Evolutionary conservation across 2,888 invertebrate genomes (phyloP), one percentile per base, ranked within the genome.

Genomic region (Eudasyphora cyanicolor): DNA sequence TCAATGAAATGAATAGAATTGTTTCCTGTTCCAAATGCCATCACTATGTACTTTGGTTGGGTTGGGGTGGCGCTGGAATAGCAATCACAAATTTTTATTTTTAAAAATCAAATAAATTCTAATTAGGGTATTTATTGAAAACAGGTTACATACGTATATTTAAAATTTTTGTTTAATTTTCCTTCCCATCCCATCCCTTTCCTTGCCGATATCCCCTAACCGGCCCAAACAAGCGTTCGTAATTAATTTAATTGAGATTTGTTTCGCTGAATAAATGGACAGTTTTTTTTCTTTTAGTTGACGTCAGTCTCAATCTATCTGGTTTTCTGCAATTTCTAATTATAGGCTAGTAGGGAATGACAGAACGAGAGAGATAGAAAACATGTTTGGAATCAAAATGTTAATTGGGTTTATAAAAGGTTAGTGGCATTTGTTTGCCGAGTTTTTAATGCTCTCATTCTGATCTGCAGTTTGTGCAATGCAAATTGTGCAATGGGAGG

Each of bases 361-460:
- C 14, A 38, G 12, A 69, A 17, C 54, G 38, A 21, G 21, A 21
- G 14, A 69, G 42, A 24, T n/a, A n/a, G n/a, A n/a, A n/a, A n/a
- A n/a, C n/a, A n/a, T n/a, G n/a, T n/a, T n/a, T n/a, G n/a, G 19
- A 51, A 74, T 29, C n/a, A 24, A 67, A 71, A 83, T 45, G 51
- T 71, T 75, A 80, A 80, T 83, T 83, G 77, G 57, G 64, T 77
- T 77, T 71, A 70, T 70, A 69, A 75, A 77, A 82, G 74, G 74
- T 78, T 70, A 78, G 38, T 7, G 6, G 17, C 27, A 60, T 60
- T 51, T 51, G 51, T 51, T 21, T 51, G 21, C 45, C n/a, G 10
- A 45, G 2, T 12, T n/a, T 45, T 4, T 14, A 45, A n/a, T n/a
- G 14, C 12, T 45, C n/a, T 45, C 1, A 2, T 14, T n/a, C 14